A percentile compares a stretch with the other conserved stretches of the same genome.
Conservation (phyloP, 2,797 vertebrate genomes). For the Dendrocincla tyrannina region DNA sequence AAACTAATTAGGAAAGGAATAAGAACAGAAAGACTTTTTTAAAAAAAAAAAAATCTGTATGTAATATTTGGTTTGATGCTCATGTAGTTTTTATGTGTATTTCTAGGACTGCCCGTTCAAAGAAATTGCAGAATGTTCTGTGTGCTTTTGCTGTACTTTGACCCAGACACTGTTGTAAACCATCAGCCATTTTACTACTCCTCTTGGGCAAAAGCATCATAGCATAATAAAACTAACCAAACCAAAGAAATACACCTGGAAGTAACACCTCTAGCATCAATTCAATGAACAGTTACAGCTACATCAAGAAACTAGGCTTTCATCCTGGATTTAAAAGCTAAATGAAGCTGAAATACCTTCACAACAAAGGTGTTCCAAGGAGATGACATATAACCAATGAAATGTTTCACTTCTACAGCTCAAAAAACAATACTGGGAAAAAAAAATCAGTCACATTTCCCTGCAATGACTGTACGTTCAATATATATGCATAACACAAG, state of each 20-base stretch:
- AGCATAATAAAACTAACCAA: slow-evolving; percentile 7
- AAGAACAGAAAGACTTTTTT: neutral
- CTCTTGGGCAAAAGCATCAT: neutral
- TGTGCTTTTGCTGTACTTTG: neutral
- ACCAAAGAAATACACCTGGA: neutral
- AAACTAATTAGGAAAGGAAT: slow-evolving; percentile 12
- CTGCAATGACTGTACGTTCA: neutral
- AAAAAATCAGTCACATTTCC: neutral
- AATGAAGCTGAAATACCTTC: neutral
- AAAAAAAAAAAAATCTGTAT: neutral
- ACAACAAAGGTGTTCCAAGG: neutral
- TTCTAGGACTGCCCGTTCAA: neutral
- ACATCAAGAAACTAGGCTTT: neutral
- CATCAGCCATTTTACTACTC: neutral
- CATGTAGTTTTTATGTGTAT: neutral
- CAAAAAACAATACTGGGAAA: neutral
- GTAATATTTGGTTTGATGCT: neutral
- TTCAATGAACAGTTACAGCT: slow-evolving; percentile 2
- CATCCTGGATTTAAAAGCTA: slow-evolving; percentile 9
- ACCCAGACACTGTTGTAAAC: neutral
- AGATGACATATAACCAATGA: neutral
- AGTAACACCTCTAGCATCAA: neutral
- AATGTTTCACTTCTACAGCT: neutral
- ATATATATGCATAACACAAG: neutral
- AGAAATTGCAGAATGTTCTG: neutral